phyloP scores from a whole-genome alignment of 2,888 invertebrate genomes.

The Vannuccia rotundouncinata region DNA sequence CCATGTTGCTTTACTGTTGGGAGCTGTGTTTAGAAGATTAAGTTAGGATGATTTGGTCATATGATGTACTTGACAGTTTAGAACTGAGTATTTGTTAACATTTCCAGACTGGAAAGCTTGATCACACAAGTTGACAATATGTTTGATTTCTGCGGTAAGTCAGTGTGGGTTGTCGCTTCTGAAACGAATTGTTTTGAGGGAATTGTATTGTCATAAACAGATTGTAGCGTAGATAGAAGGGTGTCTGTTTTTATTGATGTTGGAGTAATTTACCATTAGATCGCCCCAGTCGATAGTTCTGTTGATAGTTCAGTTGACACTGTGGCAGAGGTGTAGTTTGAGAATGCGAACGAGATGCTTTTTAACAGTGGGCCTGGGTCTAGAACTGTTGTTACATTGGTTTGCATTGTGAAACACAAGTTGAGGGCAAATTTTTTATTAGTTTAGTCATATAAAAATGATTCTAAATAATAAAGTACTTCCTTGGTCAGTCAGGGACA shows the following conservation, averaged over 20 bases:
- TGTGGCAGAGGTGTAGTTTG: background rate
- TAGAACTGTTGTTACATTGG: background rate
- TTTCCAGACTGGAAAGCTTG: background rate
- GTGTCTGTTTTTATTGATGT: background rate
- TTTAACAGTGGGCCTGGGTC: background rate
- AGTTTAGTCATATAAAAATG: too few species aligned
- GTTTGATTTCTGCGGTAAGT: background rate
- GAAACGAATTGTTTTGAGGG: background rate
- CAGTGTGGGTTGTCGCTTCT: background rate
- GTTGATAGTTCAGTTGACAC: background rate
- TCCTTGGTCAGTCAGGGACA: too few species aligned
- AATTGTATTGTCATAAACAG: background rate
- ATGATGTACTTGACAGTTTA: background rate
- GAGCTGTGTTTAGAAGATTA: background rate
- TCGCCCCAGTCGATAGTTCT: background rate
- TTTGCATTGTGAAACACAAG: too few species aligned
- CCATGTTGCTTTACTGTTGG: background rate
- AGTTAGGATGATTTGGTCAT: background rate
- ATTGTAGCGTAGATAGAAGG: background rate
- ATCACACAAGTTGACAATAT: too few species aligned
- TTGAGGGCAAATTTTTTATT: too few species aligned
- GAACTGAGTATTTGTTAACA: too few species aligned
- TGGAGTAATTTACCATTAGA: background rate
- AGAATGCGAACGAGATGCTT: background rate
- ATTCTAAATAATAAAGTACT: too few species aligned